Percentiles rank a stretch among this genome's conserved stretches.
These are phyloP conservation scores for Centroberyx gerrardi DNA, from an alignment of 2,797 vertebrate genomes.

Conservation along the genomic window DNA sequence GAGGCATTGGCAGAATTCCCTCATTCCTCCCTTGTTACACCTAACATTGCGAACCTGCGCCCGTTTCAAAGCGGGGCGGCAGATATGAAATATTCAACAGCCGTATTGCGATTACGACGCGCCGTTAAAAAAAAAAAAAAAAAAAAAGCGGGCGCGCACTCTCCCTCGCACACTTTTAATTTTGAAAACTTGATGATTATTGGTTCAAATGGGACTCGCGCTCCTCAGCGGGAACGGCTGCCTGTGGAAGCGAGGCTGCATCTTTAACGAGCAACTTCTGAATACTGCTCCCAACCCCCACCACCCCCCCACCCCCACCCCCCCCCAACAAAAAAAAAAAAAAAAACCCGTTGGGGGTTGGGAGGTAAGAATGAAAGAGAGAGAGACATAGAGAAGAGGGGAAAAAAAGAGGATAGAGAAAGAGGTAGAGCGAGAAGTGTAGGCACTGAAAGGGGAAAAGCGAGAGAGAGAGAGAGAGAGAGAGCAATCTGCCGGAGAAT, in stretches of 20 bases:
- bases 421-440: slow-evolving; percentile 2
- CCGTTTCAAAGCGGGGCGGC: slow-evolving; percentile 77
- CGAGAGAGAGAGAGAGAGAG: slow-evolving; percentile 32
- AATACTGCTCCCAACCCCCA: slow-evolving; percentile 9
- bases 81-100: slow-evolving; percentile 83
- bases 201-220: slow-evolving; percentile 76
- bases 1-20: slow-evolving; percentile 66
- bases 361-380: slow-evolving; percentile 35
- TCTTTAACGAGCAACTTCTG: slow-evolving; percentile 68
- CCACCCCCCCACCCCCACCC: too few relatives aligned
- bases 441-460: slow-evolving; percentile 44
- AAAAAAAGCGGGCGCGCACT: slow-evolving; percentile 19
- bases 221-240: slow-evolving; percentile 63
- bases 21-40: slow-evolving; percentile 72
- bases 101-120: slow-evolving; percentile 78
- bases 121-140: slow-evolving; percentile 39
- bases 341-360: slow-evolving; percentile 7
- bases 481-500: slow-evolving; percentile 57
- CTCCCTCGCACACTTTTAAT: slow-evolving; percentile 72
- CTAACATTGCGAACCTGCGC: slow-evolving; percentile 71
- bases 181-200: slow-evolving; percentile 81
- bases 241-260: slow-evolving; percentile 57
- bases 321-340: slow-evolving; percentile 34
- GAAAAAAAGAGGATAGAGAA: slow-evolving; percentile 33
- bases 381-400: neutral